Base-by-base conservation (phyloP, 2,888 invertebrate species). In the Cyaniris semiargus region DNA sequence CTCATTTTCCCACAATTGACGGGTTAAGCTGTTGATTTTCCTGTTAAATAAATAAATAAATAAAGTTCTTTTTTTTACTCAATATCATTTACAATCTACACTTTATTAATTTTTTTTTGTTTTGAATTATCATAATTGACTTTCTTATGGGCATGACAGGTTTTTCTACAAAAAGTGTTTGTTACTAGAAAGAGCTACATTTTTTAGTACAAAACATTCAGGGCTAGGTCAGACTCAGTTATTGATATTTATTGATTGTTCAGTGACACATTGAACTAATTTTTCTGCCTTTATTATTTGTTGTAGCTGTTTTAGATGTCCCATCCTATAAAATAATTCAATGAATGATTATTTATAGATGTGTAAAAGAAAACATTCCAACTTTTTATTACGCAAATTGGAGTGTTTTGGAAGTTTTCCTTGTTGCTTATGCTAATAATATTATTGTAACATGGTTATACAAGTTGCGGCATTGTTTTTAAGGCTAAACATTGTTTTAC, bases 221-320 rank as follows among this genome's bases (percentile, higher is more conserved):
- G 27, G 15, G 74, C 53, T 23, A 74, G 48, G 48, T 48, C 23
- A 44, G 15, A 72, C 21, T 72, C 3, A 23, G 23, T 72, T 72
- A 44, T 38, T 72, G 21, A 72, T 44, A 72, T 44, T 72, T 44
- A 72, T 72, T 71, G 71, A 71, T 71, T 71, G 34, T 71, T 72
- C 18, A 44, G 44, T 72, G 48, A 44, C 44, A 72, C 6, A 15
- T 72, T 72, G 23, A 44, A 72, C 72, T 48, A 44, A 48, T 72
- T 71, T 38, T 21, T 38, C 8, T 71, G 8, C n/a, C 6, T 34
- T 6, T 44, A 44, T 44, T 44, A n/a, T 53, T 53, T 44, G 34
- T 53, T 53, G 53, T 53, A 53, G 18, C 18, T 53, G 53, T 15
- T 18, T 15, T 53, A 18, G 18, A 53, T 53, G 3, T 18, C 53